Evolutionary conservation across 1,140 invertebrate genomes (phyloP).

Genomic region (Zaprionus kolodkinae): DNA sequence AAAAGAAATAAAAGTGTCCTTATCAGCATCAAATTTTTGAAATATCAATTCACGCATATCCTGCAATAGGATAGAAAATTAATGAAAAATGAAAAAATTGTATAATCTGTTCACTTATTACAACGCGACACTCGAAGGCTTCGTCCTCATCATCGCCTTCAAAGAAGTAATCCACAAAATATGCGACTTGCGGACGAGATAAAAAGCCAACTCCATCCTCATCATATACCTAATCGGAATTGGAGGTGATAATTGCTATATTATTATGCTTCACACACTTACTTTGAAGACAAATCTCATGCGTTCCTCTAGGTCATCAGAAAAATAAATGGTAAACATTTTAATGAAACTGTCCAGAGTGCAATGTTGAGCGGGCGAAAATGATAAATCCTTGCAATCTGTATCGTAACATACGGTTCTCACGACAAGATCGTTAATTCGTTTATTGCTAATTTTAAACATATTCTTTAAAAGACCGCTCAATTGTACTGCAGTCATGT

Average conservation of each 20-base stretch:
- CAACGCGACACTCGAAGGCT: slow-evolving; percentile 34
- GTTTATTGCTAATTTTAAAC: slow-evolving; percentile 36
- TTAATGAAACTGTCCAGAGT: slow-evolving; percentile 40
- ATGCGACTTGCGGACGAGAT: slow-evolving; percentile 36
- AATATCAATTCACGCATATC: slow-evolving; percentile 55
- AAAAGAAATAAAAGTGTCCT: slow-evolving; percentile 35
- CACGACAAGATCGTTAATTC: slow-evolving; percentile 30
- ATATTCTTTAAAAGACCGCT: slow-evolving; percentile 24
- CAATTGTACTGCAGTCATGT: slow-evolving; percentile 38
- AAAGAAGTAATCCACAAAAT: slow-evolving; percentile 45
- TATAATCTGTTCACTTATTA: neutral
- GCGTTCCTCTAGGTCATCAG: slow-evolving; percentile 39
- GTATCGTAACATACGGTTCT: slow-evolving; percentile 7
- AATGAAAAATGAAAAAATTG: no score
- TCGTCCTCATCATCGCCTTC: slow-evolving; percentile 55
- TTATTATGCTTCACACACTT: neutral
- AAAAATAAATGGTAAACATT: slow-evolving; percentile 46
- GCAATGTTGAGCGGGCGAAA: slow-evolving; percentile 26
- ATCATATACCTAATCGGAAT: slow-evolving; percentile 38
- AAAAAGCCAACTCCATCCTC: slow-evolving; percentile 4
- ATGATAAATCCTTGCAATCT: slow-evolving; percentile 3
- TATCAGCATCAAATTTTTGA: slow-evolving; percentile 53
- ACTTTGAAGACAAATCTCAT: slow-evolving; percentile 57
- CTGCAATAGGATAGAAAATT: slow-evolving; percentile 3
- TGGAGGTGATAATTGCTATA: no score